Conservation (phyloP, 2,888 invertebrate genomes). For the Galerucella pusilla region DNA sequence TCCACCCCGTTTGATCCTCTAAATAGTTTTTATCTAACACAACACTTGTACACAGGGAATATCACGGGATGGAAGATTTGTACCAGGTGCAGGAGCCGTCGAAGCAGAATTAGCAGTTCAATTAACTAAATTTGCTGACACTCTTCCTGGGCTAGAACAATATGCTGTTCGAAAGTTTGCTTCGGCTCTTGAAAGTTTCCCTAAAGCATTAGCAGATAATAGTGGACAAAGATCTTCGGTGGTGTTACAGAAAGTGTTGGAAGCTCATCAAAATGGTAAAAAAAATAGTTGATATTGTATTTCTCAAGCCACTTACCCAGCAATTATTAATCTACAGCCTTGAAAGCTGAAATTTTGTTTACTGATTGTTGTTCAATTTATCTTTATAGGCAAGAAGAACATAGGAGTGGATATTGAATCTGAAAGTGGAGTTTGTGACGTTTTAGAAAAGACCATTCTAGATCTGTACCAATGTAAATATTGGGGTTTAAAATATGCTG, state of each 20-base stretch:
- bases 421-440: constrained; percentile 79
- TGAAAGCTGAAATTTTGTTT: not conserved
- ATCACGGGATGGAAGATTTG: constrained; percentile 68
- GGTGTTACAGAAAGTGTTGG: constrained; percentile 87
- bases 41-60: constrained; percentile 52
- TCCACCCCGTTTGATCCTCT: not conserved
- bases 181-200: constrained; percentile 87
- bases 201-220: constrained; percentile 94
- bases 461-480: constrained; percentile 88
- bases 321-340: not conserved
- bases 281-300: not conserved
- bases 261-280: constrained; percentile 81
- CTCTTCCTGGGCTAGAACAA: constrained; percentile 93
- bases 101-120: constrained; percentile 94
- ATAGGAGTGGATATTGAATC: constrained; percentile 89
- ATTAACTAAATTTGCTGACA: constrained; percentile 88
- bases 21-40: constrained; percentile 2
- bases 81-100: constrained; percentile 95
- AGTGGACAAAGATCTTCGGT: constrained; percentile 90
- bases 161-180: constrained; percentile 97
- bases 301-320: not conserved
- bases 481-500: constrained; percentile 97
- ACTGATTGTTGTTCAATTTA: not conserved
- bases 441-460: constrained; percentile 79
- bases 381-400: constrained; percentile 71